Conservation (phyloP, 2,113 vertebrate genomes). For the Strigops habroptila region DNA sequence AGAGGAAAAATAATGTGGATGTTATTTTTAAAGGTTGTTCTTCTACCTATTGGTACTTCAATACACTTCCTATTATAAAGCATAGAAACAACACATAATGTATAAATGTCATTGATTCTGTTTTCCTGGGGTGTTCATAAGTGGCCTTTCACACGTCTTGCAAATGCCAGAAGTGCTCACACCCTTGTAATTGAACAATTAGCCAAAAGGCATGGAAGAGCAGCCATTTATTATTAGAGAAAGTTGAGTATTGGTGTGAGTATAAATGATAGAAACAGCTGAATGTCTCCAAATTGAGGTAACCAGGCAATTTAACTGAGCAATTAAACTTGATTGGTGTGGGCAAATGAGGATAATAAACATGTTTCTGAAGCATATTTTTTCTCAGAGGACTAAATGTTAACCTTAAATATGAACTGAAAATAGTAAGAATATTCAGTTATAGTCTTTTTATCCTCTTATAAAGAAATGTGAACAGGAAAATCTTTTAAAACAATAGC, state of each 20-base stretch:
- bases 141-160: conserved; percentile 55
- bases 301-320: conserved; percentile 63
- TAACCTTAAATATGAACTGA: background rate
- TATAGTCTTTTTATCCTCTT: background rate
- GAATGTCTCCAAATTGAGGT: conserved; percentile 31
- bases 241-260: conserved; percentile 37
- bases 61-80: background rate
- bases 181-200: conserved; percentile 63
- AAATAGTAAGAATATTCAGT: background rate
- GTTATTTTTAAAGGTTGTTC: conserved; percentile 11
- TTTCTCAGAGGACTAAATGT: background rate
- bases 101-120: conserved; percentile 62
- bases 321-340: conserved; percentile 59
- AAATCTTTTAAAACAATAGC: background rate
- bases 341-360: conserved; percentile 21
- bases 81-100: conserved; percentile 1
- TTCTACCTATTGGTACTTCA: background rate
- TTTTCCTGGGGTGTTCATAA: conserved; percentile 3
- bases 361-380: conserved; percentile 12
- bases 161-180: conserved; percentile 59
- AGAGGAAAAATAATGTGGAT: background rate
- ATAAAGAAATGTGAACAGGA: background rate
- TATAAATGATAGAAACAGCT: conserved; percentile 26
- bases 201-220: conserved; percentile 58
- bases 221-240: conserved; percentile 37